Percentiles rank a stretch among this genome's conserved stretches.
phyloP scores from a whole-genome alignment of 2,888 invertebrate species.

The Psococerastis gibbosa region DNA sequence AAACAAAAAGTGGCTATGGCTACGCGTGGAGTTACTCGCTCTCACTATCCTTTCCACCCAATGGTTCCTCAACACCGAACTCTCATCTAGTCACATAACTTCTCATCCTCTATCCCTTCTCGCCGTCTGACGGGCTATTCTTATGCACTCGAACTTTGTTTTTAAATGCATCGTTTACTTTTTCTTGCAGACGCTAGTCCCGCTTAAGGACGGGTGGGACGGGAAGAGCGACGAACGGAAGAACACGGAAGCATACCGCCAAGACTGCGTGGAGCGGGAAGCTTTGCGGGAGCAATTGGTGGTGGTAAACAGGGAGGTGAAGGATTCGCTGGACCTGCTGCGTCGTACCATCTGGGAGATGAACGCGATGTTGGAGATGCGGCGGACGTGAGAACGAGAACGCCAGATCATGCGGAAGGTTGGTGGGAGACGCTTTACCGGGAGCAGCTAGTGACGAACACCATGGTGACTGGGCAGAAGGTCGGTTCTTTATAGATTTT shows the following conservation, averaged over 20 bases:
- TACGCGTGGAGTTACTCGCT: no score
- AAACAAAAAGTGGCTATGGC: no score
- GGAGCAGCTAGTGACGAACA: no score
- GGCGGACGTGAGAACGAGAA: constrained; percentile 34
- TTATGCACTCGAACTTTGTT: no score
- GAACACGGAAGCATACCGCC: constrained; percentile 66
- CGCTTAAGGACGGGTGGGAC: constrained; percentile 72
- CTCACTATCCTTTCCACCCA: no score
- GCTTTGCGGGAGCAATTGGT: constrained; percentile 80
- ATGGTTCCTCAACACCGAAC: no score
- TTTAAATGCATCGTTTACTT: no score
- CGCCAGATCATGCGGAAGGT: background rate
- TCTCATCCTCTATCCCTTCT: no score
- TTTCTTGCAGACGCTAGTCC: constrained; percentile 54
- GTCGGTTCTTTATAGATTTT: no score
- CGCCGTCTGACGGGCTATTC: no score
- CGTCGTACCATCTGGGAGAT: constrained; percentile 92
- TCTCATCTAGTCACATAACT: no score
- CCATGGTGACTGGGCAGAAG: no score
- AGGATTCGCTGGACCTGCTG: constrained; percentile 86
- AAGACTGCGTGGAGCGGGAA: constrained; percentile 65
- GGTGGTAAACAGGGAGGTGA: constrained; percentile 75
- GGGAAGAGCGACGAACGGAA: constrained; percentile 71
- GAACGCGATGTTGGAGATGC: constrained; percentile 91
- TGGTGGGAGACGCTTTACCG: background rate